Evolutionary conservation across 2,888 invertebrate genomes (phyloP), one percentile per base, ranked within the genome.

Genomic region (Nemotelus nigrinus): DNA sequence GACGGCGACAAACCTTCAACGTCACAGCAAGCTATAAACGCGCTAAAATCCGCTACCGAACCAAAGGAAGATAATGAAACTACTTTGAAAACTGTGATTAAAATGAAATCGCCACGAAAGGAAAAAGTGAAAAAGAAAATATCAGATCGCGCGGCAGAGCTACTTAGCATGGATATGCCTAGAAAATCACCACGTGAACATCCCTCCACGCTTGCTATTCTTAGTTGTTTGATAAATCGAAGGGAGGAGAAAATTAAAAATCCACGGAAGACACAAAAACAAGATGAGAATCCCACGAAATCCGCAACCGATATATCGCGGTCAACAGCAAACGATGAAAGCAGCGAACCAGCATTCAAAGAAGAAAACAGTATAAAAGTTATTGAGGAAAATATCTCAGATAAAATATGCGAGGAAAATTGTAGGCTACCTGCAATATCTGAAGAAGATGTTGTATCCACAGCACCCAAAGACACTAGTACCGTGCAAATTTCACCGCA

Each of bases 151-250:
- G 44, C 58, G 39, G 70, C 77, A 84, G 85, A 68, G 41, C 81
- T 83, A 75, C 81, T 83, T 53, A 82, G 81, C 78, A 79, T 82
- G 45, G 86, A 86, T 71, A 80, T 87, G 79, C 93, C 95, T 0
- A 88, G 96, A 58, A 96, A 96, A 84, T 95, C 95, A 0, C 96
- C 96, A 0, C 88, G 96, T 43, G 96, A 96, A 84, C 96, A 96
- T 84, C 96, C 96, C 0, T 95, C 95, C 0, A 96, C 96, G 0
- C 86, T 95, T 78, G 96, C 96, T 0, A 94, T 96, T 78, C 90
- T 96, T 2, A 92, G 92, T 58, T 91, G 92, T 76, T 85, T 93
- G 43, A 87, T 92, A 6, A 89, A 91, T 53, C 88, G 90, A 71
- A 86, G 90, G 77, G 72, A 72, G 45, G 70, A 53, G 8, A 70